These are phyloP conservation scores for Protaetia brevitarsis DNA, from an alignment of 1,140 invertebrate species.

Conservation along the genomic window DNA sequence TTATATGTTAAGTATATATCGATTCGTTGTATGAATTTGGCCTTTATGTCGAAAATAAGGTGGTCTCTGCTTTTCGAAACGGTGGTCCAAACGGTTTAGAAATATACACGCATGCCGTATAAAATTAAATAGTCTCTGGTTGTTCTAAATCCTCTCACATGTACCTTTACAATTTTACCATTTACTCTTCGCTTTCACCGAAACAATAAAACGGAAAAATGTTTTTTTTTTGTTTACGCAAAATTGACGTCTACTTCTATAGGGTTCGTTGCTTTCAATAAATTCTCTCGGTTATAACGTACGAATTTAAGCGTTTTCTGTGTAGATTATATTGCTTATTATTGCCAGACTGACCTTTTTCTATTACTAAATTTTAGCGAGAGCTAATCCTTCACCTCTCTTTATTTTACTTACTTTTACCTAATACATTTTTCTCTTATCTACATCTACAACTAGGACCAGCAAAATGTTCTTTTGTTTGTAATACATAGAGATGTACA, in stretches of 20 bases:
- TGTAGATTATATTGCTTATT: constrained; percentile 29
- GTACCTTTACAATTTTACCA: not conserved
- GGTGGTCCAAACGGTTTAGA: not conserved
- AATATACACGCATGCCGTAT: not conserved
- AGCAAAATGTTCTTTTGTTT: no score
- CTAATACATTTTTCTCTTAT: constrained; percentile 5
- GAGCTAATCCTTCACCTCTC: not conserved
- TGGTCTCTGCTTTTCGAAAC: not conserved
- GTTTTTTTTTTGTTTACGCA: constrained; percentile 7
- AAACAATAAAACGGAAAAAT: not conserved
- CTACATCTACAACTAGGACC: constrained; percentile 11
- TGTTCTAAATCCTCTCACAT: not conserved
- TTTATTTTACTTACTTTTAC: not conserved
- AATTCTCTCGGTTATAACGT: constrained; percentile 21
- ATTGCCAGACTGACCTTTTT: constrained; percentile 27
- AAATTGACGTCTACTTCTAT: constrained; percentile 20
- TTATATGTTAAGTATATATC: constrained; percentile 20
- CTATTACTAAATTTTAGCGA: constrained; percentile 14
- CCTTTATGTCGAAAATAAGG: constrained; percentile 23
- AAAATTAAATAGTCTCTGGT: constrained; percentile 9
- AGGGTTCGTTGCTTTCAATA: constrained; percentile 24
- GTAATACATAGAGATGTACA: no score
- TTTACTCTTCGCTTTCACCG: not conserved
- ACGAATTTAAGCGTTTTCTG: constrained; percentile 22
- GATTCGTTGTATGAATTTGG: constrained; percentile 38